These are phyloP conservation scores for Orthosia incerta DNA, from an alignment of 2,888 invertebrate species.

Conservation along the genomic window DNA sequence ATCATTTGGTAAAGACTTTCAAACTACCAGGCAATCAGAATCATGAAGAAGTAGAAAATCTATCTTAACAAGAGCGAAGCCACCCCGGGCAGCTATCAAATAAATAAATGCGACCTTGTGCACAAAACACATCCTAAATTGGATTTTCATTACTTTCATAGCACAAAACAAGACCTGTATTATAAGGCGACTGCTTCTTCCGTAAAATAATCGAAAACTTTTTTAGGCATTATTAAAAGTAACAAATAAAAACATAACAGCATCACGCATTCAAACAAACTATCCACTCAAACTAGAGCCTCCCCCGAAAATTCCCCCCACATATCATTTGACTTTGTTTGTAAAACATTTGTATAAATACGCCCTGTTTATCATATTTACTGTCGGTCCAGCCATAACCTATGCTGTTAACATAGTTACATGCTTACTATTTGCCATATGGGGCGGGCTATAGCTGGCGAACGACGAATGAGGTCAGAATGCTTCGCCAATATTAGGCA, in stretches of 20 bases:
- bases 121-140: too few species aligned
- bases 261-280: neutral
- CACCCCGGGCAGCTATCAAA: too few species aligned
- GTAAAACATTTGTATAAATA: conserved; percentile 65
- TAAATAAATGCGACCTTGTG: too few species aligned
- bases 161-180: too few species aligned
- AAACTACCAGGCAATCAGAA: too few species aligned
- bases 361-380: conserved; percentile 67
- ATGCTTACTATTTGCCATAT: conserved; percentile 38
- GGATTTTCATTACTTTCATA: too few species aligned
- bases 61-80: too few species aligned
- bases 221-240: neutral
- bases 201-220: too few species aligned
- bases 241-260: conserved; percentile 24
- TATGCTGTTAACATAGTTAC: conserved; percentile 57
- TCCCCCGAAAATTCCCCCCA: conserved; percentile 14
- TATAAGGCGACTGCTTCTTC: too few species aligned
- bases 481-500: conserved; percentile 52
- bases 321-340: conserved; percentile 56
- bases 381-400: conserved; percentile 55
- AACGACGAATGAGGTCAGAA: conserved; percentile 59
- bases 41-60: too few species aligned
- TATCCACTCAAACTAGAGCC: conserved; percentile 1
- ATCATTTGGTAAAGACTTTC: too few species aligned
- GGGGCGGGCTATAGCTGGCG: conserved; percentile 41